Conservation (phyloP, 1,140 invertebrate genomes). For the Choristoneura fumiferana region DNA sequence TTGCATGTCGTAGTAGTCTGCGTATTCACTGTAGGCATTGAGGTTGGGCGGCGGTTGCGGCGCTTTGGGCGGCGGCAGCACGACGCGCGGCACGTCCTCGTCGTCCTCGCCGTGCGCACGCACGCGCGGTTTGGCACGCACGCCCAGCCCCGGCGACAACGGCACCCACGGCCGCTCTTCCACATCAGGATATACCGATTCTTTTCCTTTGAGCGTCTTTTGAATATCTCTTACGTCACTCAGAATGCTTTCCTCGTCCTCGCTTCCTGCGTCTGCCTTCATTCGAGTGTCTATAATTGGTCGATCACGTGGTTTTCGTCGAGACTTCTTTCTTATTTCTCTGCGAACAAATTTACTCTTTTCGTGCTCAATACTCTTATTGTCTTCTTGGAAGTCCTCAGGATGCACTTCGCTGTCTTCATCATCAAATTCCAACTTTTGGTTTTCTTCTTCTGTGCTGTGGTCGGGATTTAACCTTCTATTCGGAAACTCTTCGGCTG, state of each 20-base stretch:
- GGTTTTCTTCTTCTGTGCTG: neutral
- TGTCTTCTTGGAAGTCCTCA: neutral
- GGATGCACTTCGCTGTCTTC: neutral
- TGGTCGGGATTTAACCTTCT: neutral
- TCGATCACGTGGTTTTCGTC: neutral
- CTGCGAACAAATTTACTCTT: constrained; percentile 12
- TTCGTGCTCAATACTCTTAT: neutral
- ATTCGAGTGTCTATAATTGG: no score
- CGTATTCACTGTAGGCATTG: constrained; percentile 35
- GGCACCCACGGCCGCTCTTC: no score
- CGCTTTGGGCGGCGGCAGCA: constrained; percentile 19
- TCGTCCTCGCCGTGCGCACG: neutral
- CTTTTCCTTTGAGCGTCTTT: no score
- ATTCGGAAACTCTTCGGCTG: constrained; percentile 3
- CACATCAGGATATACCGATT: no score
- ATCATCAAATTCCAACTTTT: neutral
- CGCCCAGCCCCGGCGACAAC: no score
- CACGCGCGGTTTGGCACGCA: no score
- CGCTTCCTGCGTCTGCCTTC: no score
- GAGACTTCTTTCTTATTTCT: neutral
- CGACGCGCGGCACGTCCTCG: neutral
- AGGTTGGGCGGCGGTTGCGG: neutral
- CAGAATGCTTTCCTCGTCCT: no score
- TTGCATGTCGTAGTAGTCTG: constrained; percentile 69
- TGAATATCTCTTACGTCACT: no score